A percentile compares a stretch with the other conserved stretches of the same genome.
Evolutionary conservation across 2,113 vertebrate species (phyloP).

Genomic region (Apodemus speciosus): DNA sequence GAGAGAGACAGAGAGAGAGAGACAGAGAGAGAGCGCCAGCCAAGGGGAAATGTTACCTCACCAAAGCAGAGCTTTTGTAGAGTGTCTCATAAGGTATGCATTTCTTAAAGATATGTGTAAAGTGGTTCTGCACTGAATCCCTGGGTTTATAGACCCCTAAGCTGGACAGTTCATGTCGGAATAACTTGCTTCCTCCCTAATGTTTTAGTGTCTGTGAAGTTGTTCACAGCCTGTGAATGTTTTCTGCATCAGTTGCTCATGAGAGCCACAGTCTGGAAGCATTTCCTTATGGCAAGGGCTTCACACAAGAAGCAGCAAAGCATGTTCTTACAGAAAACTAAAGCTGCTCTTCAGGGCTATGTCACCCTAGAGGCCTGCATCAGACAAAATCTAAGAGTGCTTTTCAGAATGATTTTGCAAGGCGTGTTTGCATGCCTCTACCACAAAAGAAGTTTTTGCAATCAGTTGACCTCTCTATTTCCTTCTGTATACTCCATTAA

Average conservation of each 20-base stretch:
- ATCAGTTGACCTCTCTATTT: background rate
- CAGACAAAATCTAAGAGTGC: background rate
- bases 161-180: slow-evolving; percentile 16
- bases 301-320: slow-evolving; percentile 26
- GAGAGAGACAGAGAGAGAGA: background rate
- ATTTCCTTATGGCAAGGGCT: slow-evolving; percentile 20
- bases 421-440: background rate
- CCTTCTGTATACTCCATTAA: background rate
- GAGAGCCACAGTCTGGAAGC: slow-evolving; percentile 18
- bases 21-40: background rate
- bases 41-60: too few relatives aligned
- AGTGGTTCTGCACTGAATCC: background rate
- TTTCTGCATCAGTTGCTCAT: slow-evolving; percentile 24
- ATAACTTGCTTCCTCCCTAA: slow-evolving; percentile 30
- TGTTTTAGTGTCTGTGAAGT: slow-evolving; percentile 40
- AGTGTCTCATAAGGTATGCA: background rate
- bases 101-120: background rate
- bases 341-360: background rate
- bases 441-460: background rate
- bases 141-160: background rate
- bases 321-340: slow-evolving; percentile 2
- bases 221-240: background rate
- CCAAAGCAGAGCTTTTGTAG: background rate
- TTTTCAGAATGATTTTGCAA: slow-evolving; percentile 21
- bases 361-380: background rate